Conservation (phyloP, 1,140 invertebrate species). For the Drosophila neocordata region DNA sequence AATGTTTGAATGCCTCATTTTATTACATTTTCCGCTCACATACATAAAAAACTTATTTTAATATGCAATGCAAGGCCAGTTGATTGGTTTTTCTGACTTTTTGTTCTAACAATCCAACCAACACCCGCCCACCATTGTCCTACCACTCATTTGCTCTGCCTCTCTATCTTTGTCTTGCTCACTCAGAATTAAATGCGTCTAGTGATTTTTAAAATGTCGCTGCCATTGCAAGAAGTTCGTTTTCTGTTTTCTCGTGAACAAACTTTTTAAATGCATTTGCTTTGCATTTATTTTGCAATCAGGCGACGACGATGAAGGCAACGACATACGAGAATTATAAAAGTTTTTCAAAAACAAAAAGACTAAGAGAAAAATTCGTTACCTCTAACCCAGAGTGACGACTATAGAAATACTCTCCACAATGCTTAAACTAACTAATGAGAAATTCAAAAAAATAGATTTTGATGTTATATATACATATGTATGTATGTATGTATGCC, state of each 20-base stretch:
- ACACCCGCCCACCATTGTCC: neutral
- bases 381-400: neutral
- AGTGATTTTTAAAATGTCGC: constrained; percentile 48
- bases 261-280: constrained; percentile 67
- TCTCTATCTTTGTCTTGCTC: neutral
- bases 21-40: constrained; percentile 52
- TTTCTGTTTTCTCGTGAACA: constrained; percentile 17
- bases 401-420: neutral
- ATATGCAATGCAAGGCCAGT: constrained; percentile 41
- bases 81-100: constrained; percentile 62
- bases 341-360: constrained; percentile 65
- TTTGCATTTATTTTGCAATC: constrained; percentile 70
- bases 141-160: neutral
- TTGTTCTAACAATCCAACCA: neutral
- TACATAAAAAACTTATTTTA: constrained; percentile 36
- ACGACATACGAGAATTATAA: constrained; percentile 64
- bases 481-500: too few species aligned
- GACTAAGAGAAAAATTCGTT: neutral
- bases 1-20: constrained; percentile 63
- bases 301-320: constrained; percentile 25
- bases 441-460: too few species aligned
- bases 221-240: constrained; percentile 32
- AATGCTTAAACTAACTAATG: too few species aligned
- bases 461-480: too few species aligned
- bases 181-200: constrained; percentile 32